Conservation (phyloP, 2,113 vertebrate genomes). For the Cromileptes altivelis region DNA sequence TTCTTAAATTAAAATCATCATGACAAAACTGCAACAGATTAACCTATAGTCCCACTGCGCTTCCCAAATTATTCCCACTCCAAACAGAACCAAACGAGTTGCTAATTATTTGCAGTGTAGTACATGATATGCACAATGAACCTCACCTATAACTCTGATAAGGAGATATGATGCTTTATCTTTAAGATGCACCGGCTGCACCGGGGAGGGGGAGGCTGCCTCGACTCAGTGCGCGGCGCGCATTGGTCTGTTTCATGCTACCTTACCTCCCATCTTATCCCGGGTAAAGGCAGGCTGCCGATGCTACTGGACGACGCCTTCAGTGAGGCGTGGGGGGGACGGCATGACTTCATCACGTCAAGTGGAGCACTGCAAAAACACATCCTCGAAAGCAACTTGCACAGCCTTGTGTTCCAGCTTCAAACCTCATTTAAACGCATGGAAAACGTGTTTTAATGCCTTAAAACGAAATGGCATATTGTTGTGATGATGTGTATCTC, state of each 20-base stretch:
- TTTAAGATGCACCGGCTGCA: slow-evolving; percentile 64
- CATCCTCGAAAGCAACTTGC: slow-evolving; percentile 4
- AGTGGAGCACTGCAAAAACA: slow-evolving; percentile 57
- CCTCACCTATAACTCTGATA: slow-evolving; percentile 17
- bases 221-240: slow-evolving; percentile 12
- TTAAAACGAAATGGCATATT: not conserved
- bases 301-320: slow-evolving; percentile 66
- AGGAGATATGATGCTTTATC: slow-evolving; percentile 51
- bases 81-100: not conserved
- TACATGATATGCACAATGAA: slow-evolving; percentile 14
- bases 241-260: slow-evolving; percentile 67
- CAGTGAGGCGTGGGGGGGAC: slow-evolving; percentile 59
- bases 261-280: slow-evolving; percentile 53
- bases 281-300: slow-evolving; percentile 56
- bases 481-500: not conserved
- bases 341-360: slow-evolving; percentile 78
- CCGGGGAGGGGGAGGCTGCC: slow-evolving; percentile 32
- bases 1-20: not conserved
- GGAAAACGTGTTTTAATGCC: not conserved
- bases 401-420: not conserved
- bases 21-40: not conserved
- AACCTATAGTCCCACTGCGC: not conserved
- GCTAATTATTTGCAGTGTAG: slow-evolving; percentile 32
- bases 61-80: not conserved
- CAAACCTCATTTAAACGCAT: not conserved